Conservation (phyloP, 2,888 invertebrate genomes). For the Tetrapedia diversipes region DNA sequence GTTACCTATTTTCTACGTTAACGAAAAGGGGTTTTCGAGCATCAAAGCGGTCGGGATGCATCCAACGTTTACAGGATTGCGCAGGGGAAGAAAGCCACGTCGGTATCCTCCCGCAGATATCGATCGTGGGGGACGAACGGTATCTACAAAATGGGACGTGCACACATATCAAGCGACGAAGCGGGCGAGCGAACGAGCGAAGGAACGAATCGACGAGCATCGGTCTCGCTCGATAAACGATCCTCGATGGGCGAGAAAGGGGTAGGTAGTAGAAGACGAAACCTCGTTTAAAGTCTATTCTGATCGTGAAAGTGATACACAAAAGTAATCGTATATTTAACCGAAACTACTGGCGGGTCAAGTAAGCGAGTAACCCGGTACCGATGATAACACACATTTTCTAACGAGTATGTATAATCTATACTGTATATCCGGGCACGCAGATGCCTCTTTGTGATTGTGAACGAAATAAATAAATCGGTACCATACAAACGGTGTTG, state of each 20-base stretch:
- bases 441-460: conserved; percentile 72
- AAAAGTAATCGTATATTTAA: conserved; percentile 50
- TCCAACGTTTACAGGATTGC: too few relatives aligned
- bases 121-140: conserved; percentile 13
- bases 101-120: background rate
- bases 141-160: conserved; percentile 23
- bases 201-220: background rate
- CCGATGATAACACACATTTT: conserved; percentile 69
- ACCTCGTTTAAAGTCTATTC: conserved; percentile 70
- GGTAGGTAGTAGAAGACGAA: conserved; percentile 4
- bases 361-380: conserved; percentile 52
- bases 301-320: conserved; percentile 66
- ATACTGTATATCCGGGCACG: conserved; percentile 68
- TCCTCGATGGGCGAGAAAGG: background rate
- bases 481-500: conserved; percentile 37
- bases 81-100: background rate
- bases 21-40: conserved; percentile 12
- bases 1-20: conserved; percentile 15
- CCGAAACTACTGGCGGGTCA: conserved; percentile 49
- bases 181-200: conserved; percentile 2
- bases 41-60: too few relatives aligned
- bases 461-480: conserved; percentile 70
- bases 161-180: conserved; percentile 42
- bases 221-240: background rate
- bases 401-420: conserved; percentile 75